phyloP scores from a whole-genome alignment of 2,113 vertebrate species.

The Albula glossodonta region DNA sequence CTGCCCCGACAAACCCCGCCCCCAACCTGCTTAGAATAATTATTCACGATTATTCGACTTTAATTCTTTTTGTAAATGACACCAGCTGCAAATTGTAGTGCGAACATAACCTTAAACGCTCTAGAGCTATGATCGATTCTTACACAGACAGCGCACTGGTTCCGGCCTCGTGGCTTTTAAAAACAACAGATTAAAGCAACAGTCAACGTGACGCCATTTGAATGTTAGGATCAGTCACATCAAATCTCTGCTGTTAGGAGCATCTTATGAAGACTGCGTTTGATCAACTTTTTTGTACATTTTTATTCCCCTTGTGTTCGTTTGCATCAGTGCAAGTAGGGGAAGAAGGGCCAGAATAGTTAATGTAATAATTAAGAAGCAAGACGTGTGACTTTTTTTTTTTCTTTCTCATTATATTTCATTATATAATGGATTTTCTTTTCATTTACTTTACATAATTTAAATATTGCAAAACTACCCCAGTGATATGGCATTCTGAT shows the following conservation, averaged over 20 bases:
- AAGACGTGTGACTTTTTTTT: conserved; percentile 80
- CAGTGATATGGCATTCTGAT: conserved; percentile 77
- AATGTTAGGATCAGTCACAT: conserved; percentile 44
- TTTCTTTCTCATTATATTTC: conserved; percentile 45
- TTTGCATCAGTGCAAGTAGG: conserved; percentile 64
- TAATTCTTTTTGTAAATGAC: conserved; percentile 43
- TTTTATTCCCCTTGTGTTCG: conserved; percentile 37
- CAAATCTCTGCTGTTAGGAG: conserved; percentile 53
- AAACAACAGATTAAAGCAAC: conserved; percentile 57
- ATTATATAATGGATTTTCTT: conserved; percentile 33
- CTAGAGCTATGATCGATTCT: background rate
- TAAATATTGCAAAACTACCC: conserved; percentile 81
- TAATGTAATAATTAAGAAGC: conserved; percentile 79
- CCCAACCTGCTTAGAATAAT: conserved; percentile 1
- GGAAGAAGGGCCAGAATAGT: conserved; percentile 59
- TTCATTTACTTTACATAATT: conserved; percentile 72
- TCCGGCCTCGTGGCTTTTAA: conserved; percentile 51
- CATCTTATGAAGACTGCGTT: conserved; percentile 34
- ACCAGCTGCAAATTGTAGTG: conserved; percentile 48
- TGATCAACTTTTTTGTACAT: conserved; percentile 40
- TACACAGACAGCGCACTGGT: conserved; percentile 40
- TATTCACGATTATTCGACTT: background rate
- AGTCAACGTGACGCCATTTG: conserved; percentile 46
- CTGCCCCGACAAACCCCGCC: conserved; percentile 39
- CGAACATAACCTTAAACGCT: conserved; percentile 38